Percentiles rank a stretch among this genome's conserved stretches.
These are phyloP conservation scores for Phocoena sinus DNA, from an alignment of 2,113 vertebrate genomes.

Conservation along the genomic window DNA sequence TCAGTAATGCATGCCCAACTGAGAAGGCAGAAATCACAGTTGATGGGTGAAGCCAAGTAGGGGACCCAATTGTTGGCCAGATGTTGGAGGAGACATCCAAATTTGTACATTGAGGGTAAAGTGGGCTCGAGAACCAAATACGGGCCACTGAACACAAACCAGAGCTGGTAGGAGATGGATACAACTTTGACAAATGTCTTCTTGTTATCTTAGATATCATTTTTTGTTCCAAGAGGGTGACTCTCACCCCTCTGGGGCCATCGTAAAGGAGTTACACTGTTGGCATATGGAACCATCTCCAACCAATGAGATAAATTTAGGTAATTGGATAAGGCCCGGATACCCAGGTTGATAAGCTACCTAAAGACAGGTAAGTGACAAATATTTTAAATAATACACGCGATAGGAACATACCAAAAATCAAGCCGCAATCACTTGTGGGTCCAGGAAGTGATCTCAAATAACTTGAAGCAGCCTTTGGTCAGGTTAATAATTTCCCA, in stretches of 20 bases:
- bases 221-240: not conserved
- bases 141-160: not conserved
- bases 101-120: not conserved
- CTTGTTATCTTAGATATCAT: not conserved
- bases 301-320: not conserved
- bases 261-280: not conserved
- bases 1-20: not conserved
- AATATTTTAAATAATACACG: not conserved
- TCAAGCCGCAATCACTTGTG: not conserved
- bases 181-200: not conserved
- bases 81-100: not conserved
- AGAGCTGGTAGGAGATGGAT: not conserved
- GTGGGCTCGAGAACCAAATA: not conserved
- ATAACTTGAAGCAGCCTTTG: not conserved
- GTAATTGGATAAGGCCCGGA: not conserved
- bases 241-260: not conserved
- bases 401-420: not conserved
- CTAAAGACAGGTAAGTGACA: not conserved
- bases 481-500: not conserved
- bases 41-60: not conserved
- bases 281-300: not conserved
- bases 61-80: not conserved
- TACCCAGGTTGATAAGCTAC: not conserved
- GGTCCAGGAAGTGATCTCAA: not conserved
- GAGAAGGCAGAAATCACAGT: not conserved